Evolutionary conservation across 2,888 invertebrate species (phyloP).

Genomic region (Philereme vetulata): DNA sequence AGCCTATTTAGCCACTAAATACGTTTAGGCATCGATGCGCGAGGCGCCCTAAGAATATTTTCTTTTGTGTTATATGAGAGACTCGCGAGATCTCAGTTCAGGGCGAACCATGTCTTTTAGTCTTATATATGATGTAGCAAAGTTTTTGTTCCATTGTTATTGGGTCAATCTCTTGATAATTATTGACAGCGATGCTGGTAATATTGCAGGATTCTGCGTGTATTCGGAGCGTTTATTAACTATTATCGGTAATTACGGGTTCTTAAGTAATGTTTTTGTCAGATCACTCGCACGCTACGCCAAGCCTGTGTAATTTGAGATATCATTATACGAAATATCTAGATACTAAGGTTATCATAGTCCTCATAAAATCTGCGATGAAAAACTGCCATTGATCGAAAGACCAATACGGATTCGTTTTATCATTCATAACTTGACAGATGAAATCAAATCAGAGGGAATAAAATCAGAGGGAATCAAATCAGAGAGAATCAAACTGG

Average conservation of each 20-base stretch:
- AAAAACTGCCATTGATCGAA: background rate
- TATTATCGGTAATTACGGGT: conserved; percentile 20
- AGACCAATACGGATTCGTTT: background rate
- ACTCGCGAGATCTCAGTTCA: too few relatives aligned
- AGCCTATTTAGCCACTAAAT: too few relatives aligned
- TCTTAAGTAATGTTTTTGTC: conserved; percentile 16
- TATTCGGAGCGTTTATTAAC: conserved; percentile 22
- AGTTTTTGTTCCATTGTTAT: conserved; percentile 16
- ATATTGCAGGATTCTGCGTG: conserved; percentile 15
- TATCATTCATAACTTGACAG: conserved; percentile 13
- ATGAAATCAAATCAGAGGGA: conserved; percentile 18
- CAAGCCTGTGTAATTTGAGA: background rate
- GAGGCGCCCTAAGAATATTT: too few relatives aligned
- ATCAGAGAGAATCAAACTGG: conserved; percentile 14
- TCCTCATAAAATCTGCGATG: background rate
- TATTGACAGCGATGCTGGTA: conserved; percentile 22
- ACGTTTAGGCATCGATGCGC: too few relatives aligned
- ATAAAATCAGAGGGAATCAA: conserved; percentile 22
- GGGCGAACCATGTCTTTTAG: too few relatives aligned
- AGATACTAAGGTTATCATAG: background rate
- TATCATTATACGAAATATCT: background rate
- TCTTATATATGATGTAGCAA: too few relatives aligned
- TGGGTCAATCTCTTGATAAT: conserved; percentile 23
- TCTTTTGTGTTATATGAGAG: too few relatives aligned
- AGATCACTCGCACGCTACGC: conserved; percentile 19